Evolutionary conservation across 2,113 vertebrate genomes (phyloP).

Genomic region (Semicossyphus pulcher): DNA sequence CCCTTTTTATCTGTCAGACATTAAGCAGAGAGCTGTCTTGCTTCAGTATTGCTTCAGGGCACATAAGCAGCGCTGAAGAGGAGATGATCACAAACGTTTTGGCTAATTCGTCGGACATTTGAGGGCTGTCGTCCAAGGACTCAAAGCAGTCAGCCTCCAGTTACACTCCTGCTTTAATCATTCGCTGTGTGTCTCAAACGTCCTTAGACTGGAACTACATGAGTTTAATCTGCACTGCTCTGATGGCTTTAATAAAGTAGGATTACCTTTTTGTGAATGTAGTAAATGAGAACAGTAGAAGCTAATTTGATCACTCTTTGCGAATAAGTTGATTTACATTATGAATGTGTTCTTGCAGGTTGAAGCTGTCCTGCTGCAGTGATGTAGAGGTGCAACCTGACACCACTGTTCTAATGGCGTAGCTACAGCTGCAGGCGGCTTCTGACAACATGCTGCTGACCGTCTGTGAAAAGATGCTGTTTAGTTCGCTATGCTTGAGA

Average conservation of each 20-base stretch:
- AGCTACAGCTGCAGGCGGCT: neutral
- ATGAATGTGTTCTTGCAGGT: too few species aligned
- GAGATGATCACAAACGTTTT: neutral
- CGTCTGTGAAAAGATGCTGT: slow-evolving; percentile 27
- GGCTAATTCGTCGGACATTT: neutral
- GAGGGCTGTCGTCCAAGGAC: neutral
- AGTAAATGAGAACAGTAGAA: too few species aligned
- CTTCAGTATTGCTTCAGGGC: neutral
- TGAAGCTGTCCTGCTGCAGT: too few species aligned
- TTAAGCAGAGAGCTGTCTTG: neutral
- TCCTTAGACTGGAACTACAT: too few species aligned
- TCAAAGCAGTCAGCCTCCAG: neutral
- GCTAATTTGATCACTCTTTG: too few species aligned
- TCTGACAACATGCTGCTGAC: neutral
- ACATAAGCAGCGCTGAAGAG: neutral
- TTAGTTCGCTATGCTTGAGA: neutral
- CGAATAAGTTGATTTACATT: too few species aligned
- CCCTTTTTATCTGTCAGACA: too few species aligned
- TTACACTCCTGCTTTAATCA: neutral
- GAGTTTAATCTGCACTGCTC: too few species aligned
- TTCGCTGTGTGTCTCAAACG: too few species aligned
- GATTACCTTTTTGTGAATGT: too few species aligned
- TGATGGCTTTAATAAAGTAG: too few species aligned
- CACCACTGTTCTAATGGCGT: neutral
- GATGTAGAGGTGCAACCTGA: too few species aligned